A percentile compares a stretch with the other conserved stretches of the same genome.
phyloP scores from a whole-genome alignment of 2,797 vertebrate genomes.

The Menidia menidia region DNA sequence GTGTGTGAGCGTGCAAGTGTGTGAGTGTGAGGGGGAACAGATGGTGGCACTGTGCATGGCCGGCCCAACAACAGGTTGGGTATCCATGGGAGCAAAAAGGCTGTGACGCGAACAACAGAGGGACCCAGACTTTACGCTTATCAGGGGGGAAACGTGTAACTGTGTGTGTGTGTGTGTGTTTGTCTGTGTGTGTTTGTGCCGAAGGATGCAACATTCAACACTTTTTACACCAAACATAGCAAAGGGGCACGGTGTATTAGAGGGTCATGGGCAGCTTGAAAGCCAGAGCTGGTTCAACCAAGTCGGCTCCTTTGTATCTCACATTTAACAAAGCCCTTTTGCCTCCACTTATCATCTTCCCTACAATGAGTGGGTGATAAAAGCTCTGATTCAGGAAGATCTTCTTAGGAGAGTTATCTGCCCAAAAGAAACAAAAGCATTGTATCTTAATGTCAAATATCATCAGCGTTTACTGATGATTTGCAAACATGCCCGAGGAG shows the following conservation, averaged over 20 bases:
- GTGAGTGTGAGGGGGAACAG: conserved; percentile 77
- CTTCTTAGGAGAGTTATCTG: not conserved
- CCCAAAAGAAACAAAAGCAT: not conserved
- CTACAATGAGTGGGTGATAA: conserved; percentile 17
- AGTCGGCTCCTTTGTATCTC: conserved; percentile 33
- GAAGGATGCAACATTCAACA: conserved; percentile 60
- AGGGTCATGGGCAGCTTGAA: conserved; percentile 47
- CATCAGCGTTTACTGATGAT: not conserved
- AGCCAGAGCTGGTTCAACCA: conserved; percentile 39
- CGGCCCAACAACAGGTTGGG: conserved; percentile 79
- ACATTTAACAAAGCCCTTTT: conserved; percentile 48
- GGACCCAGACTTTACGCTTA: conserved; percentile 62
- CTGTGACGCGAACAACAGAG: conserved; percentile 74
- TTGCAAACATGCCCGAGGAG: not conserved
- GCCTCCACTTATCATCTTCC: conserved; percentile 32
- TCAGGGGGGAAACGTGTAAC: conserved; percentile 55
- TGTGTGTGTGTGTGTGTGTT: conserved; percentile 36
- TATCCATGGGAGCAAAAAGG: conserved; percentile 66
- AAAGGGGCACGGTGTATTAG: conserved; percentile 24
- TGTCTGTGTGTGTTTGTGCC: conserved; percentile 35
- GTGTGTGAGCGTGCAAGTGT: conserved; percentile 14
- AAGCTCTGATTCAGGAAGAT: conserved; percentile 1
- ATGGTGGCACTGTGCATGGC: conserved; percentile 75
- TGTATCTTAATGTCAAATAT: not conserved
- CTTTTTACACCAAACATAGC: conserved; percentile 21